A percentile compares a stretch with the other conserved stretches of the same genome.
These are phyloP conservation scores for Liasis olivaceus DNA, from an alignment of 2,797 vertebrate species.

Conservation along the genomic window DNA sequence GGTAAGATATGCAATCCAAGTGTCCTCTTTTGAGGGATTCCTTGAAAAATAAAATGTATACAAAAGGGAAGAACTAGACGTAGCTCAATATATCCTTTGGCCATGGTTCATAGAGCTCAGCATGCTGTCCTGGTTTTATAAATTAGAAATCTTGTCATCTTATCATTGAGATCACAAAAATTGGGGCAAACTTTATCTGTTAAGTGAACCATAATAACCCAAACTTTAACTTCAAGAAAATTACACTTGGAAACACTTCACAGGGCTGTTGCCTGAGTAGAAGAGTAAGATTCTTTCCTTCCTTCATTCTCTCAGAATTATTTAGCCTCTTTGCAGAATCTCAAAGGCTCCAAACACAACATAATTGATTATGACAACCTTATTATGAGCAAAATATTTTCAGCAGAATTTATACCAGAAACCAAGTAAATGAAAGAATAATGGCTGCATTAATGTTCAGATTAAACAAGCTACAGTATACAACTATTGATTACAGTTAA, in stretches of 20 bases:
- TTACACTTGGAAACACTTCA: constrained; percentile 75
- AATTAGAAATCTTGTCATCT: constrained; percentile 78
- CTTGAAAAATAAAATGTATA: constrained; percentile 56
- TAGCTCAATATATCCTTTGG: constrained; percentile 55
- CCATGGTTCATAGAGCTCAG: constrained; percentile 69
- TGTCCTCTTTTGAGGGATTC: constrained; percentile 44
- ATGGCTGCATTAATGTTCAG: constrained; percentile 17
- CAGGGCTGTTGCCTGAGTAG: constrained; percentile 59
- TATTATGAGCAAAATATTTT: constrained; percentile 41
- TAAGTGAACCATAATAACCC: constrained; percentile 77
- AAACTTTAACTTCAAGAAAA: constrained; percentile 80
- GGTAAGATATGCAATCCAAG: constrained; percentile 44
- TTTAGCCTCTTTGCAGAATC: constrained; percentile 70
- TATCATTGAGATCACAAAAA: constrained; percentile 71
- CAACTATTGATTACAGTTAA: not conserved
- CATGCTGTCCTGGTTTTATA: constrained; percentile 68
- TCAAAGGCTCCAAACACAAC: constrained; percentile 56
- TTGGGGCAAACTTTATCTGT: constrained; percentile 75
- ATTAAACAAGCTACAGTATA: not conserved
- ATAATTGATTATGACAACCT: constrained; percentile 15
- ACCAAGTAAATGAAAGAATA: constrained; percentile 31
- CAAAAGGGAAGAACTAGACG: constrained; percentile 44
- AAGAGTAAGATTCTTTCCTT: constrained; percentile 65
- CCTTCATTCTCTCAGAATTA: constrained; percentile 68
- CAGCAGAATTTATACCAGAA: constrained; percentile 33